These are phyloP conservation scores for Aspidoscelis tigris DNA, from an alignment of 2,113 vertebrate species.

Conservation along the genomic window DNA sequence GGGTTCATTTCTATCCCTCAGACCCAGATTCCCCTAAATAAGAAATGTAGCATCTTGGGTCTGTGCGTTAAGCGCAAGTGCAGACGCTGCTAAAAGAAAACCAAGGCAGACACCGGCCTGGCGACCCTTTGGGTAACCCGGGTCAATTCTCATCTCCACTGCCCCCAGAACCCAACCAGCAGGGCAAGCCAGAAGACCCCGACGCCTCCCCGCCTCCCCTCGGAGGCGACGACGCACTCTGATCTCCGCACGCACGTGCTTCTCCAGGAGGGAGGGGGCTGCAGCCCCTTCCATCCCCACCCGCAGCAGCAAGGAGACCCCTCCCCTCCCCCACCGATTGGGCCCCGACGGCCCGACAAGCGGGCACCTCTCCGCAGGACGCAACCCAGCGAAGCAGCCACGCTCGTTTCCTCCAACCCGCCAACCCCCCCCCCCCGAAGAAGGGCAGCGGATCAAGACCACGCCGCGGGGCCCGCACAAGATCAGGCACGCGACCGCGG, in stretches of 20 bases:
- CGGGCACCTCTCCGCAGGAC: neutral
- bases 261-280: no score
- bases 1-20: conserved; percentile 36
- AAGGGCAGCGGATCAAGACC: neutral
- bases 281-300: no score
- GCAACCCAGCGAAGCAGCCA: neutral
- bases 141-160: neutral
- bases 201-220: no score
- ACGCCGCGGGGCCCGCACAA: no score
- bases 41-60: conserved; percentile 37
- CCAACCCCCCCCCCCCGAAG: neutral
- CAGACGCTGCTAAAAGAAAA: neutral
- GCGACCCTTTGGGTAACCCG: no score
- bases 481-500: no score
- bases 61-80: neutral
- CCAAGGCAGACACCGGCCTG: neutral
- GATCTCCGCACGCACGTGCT: no score
- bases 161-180: neutral
- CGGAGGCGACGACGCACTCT: no score
- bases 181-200: no score
- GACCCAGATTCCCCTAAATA: conserved; percentile 44
- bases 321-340: neutral
- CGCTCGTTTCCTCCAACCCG: no score
- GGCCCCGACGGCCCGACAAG: neutral
- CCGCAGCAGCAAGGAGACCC: neutral